Conservation (phyloP, 2,797 vertebrate genomes). For the Lacerta agilis region DNA sequence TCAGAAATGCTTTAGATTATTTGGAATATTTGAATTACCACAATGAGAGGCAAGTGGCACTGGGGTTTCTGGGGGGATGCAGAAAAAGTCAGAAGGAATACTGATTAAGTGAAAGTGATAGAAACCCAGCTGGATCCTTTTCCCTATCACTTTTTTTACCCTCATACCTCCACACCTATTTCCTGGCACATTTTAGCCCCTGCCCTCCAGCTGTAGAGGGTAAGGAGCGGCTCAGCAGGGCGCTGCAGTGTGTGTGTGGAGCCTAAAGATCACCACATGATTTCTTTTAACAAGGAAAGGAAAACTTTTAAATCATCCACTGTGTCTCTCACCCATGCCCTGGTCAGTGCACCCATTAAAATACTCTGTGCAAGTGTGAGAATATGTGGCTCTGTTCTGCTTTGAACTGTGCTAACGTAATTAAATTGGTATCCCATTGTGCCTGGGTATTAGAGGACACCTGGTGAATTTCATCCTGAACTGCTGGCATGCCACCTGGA, state of each 20-base stretch:
- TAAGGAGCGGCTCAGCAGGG: fast-evolving
- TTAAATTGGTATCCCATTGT: slow-evolving; percentile 41
- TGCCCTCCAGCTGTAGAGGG: background rate
- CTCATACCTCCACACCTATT: background rate
- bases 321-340: slow-evolving; percentile 21
- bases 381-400: background rate
- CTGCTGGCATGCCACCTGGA: background rate
- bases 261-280: background rate
- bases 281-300: slow-evolving; percentile 27
- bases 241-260: background rate
- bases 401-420: slow-evolving; percentile 26
- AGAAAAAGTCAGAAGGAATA: background rate
- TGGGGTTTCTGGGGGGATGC: no score
- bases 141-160: background rate
- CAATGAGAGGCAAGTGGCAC: no score
- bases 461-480: slow-evolving; percentile 62
- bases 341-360: slow-evolving; percentile 53
- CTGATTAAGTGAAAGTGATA: slow-evolving; percentile 3
- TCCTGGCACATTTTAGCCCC: background rate
- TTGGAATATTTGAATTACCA: no score
- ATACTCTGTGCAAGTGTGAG: background rate
- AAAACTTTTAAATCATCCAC: slow-evolving; percentile 9
- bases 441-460: slow-evolving; percentile 59
- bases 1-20: no score
- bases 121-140: background rate